These are phyloP conservation scores for Crambe crambe DNA, from an alignment of 37 sponge, comb jelly and placozoan genomes.

Conservation along the genomic window DNA sequence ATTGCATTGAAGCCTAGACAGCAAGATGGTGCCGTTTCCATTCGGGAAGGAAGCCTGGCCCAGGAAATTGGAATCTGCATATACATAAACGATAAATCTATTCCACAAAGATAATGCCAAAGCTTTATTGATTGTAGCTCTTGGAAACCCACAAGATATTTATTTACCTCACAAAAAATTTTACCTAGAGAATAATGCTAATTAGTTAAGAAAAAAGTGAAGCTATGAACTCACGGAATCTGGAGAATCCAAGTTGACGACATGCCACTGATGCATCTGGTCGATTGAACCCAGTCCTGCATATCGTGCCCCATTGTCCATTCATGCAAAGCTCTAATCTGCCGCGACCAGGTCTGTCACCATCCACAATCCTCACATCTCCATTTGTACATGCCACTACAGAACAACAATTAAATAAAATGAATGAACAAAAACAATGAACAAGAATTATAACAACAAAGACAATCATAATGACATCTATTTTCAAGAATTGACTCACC, in stretches of 20 bases:
- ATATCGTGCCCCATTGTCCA: conserved; percentile 30
- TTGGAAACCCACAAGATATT: background rate
- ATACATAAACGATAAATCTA: no score
- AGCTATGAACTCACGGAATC: conserved; percentile 1
- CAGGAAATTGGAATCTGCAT: background rate
- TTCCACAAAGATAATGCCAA: no score
- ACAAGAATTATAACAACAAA: background rate
- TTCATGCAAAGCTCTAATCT: conserved; percentile 11
- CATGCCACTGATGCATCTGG: conserved; percentile 12
- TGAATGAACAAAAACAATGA: background rate
- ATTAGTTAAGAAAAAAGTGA: background rate
- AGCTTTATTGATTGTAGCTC: background rate
- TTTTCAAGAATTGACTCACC: background rate
- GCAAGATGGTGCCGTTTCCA: background rate
- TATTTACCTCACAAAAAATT: background rate
- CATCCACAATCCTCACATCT: background rate
- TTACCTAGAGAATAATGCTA: background rate
- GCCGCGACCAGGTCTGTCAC: background rate
- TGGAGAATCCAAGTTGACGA: background rate
- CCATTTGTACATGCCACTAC: background rate
- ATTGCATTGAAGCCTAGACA: background rate
- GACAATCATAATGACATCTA: background rate
- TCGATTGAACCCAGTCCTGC: background rate
- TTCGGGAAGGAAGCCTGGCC: background rate
- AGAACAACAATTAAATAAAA: background rate